Conservation (phyloP, 2,113 vertebrate species). For the Ophthalmolycus amberensis region DNA sequence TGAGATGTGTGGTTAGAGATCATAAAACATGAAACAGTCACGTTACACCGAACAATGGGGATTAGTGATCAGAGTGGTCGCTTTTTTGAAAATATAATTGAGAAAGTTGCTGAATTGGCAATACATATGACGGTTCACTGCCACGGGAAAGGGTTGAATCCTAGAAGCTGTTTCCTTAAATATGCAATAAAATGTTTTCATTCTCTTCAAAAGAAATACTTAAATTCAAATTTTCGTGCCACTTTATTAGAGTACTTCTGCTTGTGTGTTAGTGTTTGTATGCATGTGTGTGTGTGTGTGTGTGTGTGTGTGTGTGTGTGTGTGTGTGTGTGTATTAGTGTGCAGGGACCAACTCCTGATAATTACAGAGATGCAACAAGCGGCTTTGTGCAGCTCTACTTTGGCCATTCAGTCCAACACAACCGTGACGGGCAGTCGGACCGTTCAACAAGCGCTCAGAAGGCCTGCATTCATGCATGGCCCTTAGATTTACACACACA, state of each 20-base stretch:
- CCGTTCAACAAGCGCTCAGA: constrained; percentile 48
- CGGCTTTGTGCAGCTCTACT: constrained; percentile 52
- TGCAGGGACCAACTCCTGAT: constrained; percentile 30
- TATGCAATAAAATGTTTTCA: not conserved
- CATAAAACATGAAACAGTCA: not conserved
- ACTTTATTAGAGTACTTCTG: not conserved
- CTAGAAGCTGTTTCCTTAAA: not conserved
- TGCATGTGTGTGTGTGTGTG: constrained; percentile 10
- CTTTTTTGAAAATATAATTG: no score
- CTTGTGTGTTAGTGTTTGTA: not conserved
- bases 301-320: not conserved
- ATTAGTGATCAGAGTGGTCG: no score
- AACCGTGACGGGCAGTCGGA: constrained; percentile 54
- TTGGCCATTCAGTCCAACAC: constrained; percentile 61
- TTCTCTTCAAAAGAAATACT: not conserved
- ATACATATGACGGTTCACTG: not conserved
- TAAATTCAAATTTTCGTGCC: not conserved
- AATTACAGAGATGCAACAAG: constrained; percentile 56
- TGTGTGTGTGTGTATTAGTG: constrained; percentile 5
- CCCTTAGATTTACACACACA: constrained; percentile 39
- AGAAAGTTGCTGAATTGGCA: not conserved
- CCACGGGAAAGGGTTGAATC: not conserved
- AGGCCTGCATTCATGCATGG: constrained; percentile 64
- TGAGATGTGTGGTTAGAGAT: not conserved
- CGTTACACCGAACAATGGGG: not conserved